A percentile compares a stretch with the other conserved stretches of the same genome.
Conservation (phyloP, 2,797 vertebrate species). For the Alca torda region DNA sequence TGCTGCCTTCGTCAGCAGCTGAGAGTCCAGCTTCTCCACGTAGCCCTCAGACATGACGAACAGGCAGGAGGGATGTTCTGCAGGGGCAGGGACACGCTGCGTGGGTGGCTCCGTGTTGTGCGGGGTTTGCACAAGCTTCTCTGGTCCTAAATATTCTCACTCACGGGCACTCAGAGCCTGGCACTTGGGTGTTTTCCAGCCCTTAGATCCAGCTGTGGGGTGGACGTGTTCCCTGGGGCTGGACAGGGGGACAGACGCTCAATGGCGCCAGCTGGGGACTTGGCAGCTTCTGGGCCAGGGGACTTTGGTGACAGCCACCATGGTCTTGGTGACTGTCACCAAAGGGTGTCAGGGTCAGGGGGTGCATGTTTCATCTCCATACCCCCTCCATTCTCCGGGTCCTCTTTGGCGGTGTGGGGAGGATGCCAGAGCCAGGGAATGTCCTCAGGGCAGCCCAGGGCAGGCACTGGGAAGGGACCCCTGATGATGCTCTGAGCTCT, state of each 20-base stretch:
- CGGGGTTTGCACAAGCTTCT: not conserved
- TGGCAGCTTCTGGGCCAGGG: not conserved
- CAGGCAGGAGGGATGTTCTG: not conserved
- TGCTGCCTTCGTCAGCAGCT: not conserved
- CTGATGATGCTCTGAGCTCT: not conserved
- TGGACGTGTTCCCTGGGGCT: not conserved
- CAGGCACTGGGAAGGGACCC: not conserved
- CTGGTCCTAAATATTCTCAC: not conserved
- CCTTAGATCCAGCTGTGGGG: not conserved
- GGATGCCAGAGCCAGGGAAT: not conserved
- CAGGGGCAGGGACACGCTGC: not conserved
- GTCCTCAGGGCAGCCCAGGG: not conserved
- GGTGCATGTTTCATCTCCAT: not conserved
- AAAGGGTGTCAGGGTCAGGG: not conserved
- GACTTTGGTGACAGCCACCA: not conserved
- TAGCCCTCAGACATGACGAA: not conserved
- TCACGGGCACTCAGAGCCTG: not conserved
- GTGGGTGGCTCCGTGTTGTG: fast-evolving
- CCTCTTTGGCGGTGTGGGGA: not conserved
- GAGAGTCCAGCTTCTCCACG: not conserved
- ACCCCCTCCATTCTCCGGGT: not conserved
- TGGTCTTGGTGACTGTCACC: not conserved
- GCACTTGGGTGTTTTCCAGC: not conserved
- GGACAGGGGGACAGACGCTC: not conserved
- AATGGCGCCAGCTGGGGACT: not conserved